Base-by-base conservation (phyloP, 1,140 invertebrate species). In the Lepidotrigona ventralis region DNA sequence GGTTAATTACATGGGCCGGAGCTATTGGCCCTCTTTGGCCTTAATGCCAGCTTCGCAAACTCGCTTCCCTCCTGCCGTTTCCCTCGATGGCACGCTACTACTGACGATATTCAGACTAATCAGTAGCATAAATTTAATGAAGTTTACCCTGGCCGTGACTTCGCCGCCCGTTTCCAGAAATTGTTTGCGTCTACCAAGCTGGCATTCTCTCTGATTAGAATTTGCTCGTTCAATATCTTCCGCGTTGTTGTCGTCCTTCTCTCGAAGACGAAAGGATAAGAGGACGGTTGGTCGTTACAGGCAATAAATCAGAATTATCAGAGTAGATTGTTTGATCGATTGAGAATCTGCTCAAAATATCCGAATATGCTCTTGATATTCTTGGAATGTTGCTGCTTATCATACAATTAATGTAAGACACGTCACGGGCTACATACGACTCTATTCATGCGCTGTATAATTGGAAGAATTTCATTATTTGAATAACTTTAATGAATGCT, bases 1-100 rank as follows among this genome's bases (percentile, higher is more conserved):
- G 56, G 66, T 70, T 83, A 71, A 83, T 83, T 83, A 78, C 39
- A 29, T 6, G 66, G 21, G 0, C n/a, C 54, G 39, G 46, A 60
- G 39, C 26, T n/a, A 63, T 23, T 78, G 72, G 72, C 54, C 29
- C 66, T 53, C 81, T 83, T 63, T 70, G 39, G 17, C 66, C 29
- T n/a, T 33, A 26, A 56, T 26, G 17, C 17, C 21, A 53, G 51
- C 53, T 66, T 56, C 75, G 53, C 68, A 46, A 51, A 26, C 51
- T 51, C 14, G 5, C 39, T 39, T 8, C 5, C 23, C 17, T 11
- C 29, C 23, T n/a, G n/a, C 11, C 29, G n/a, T n/a, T 6, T 54
- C 54, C 5, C 15, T 26, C 23, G 8, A 14, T 12, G 58, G 1
- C 17, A 21, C n/a, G 29, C 39, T 21, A 54, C 23, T 39, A 39